A percentile compares a stretch with the other conserved stretches of the same genome.
Evolutionary conservation across 2,113 vertebrate species (phyloP).

Genomic region (Poeciliopsis prolifica): DNA sequence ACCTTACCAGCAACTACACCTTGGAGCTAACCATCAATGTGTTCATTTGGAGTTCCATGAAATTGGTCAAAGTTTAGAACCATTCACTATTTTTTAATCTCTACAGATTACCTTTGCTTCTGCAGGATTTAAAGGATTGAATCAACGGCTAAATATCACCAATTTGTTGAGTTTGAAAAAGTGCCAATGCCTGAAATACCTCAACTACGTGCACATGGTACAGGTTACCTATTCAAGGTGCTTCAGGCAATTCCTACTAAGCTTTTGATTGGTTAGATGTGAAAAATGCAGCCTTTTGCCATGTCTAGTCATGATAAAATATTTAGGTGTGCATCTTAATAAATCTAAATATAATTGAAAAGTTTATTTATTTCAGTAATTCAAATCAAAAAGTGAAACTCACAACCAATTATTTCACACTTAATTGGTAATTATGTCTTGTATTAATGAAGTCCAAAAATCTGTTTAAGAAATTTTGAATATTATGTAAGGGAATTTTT

Average conservation of each 20-base stretch:
- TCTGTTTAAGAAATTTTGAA: not conserved
- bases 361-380: not conserved
- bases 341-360: not conserved
- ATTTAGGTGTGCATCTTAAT: constrained; percentile 1
- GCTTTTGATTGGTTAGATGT: constrained; percentile 68
- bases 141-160: constrained; percentile 50
- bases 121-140: constrained; percentile 38
- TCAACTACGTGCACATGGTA: constrained; percentile 72
- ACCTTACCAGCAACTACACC: constrained; percentile 77
- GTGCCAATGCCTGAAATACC: constrained; percentile 83
- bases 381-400: not conserved
- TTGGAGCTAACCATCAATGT: constrained; percentile 60
- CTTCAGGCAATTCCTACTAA: constrained; percentile 65
- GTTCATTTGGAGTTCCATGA: constrained; percentile 53
- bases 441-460: not conserved
- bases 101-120: constrained; percentile 37
- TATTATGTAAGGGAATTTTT: not conserved
- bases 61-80: constrained; percentile 48
- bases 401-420: not conserved
- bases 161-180: constrained; percentile 68
- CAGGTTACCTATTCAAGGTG: constrained; percentile 59
- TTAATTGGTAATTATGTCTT: not conserved
- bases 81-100: constrained; percentile 51
- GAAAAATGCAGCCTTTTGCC: constrained; percentile 66
- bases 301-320: constrained; percentile 52